phyloP scores from a whole-genome alignment of 2,113 vertebrate genomes.

The Mesocricetus auratus region DNA sequence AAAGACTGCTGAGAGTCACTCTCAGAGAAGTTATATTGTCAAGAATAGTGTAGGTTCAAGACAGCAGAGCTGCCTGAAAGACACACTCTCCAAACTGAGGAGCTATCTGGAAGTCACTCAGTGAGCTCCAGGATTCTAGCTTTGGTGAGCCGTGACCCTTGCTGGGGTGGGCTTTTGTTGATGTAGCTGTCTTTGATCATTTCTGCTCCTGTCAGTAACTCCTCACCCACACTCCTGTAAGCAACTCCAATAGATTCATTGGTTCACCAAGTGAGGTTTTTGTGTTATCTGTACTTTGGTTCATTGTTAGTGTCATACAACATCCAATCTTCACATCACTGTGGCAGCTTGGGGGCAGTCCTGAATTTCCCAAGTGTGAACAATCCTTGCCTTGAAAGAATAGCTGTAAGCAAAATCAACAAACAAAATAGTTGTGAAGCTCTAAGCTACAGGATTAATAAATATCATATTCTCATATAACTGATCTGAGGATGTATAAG shows the following conservation, averaged over 20 bases:
- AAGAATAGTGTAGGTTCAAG: neutral
- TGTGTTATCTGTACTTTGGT: neutral
- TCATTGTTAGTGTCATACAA: neutral
- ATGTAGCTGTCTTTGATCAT: neutral
- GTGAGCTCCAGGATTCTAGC: neutral
- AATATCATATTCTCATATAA: neutral
- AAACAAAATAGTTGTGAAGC: neutral
- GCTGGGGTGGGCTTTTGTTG: neutral
- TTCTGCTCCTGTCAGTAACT: neutral
- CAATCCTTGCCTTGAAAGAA: neutral
- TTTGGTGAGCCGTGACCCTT: neutral
- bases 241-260: too few species aligned
- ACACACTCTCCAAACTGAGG: neutral
- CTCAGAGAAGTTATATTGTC: neutral
- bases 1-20: neutral
- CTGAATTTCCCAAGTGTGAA: neutral
- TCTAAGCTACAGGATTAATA: neutral
- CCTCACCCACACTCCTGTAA: neutral
- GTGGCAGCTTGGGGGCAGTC: neutral
- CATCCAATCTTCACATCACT: neutral
- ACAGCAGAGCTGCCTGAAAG: neutral
- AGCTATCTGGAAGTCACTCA: neutral
- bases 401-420: neutral
- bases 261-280: neutral
- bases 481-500: neutral